These are phyloP conservation scores for Xenus cinereus DNA, from an alignment of 2,113 vertebrate species.

Conservation along the genomic window DNA sequence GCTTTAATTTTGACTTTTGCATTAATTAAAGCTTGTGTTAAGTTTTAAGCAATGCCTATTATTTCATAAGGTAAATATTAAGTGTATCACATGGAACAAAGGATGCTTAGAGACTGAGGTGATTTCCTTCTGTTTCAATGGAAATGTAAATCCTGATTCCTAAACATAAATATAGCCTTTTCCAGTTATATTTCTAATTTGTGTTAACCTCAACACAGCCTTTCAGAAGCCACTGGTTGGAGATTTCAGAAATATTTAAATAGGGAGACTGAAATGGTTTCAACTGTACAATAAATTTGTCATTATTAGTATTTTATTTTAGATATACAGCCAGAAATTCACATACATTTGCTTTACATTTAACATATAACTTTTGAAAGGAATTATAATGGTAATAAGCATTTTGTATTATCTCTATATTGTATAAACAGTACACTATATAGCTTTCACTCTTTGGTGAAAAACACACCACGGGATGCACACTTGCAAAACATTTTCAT, in stretches of 20 bases:
- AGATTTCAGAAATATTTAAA: not conserved
- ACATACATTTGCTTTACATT: not conserved
- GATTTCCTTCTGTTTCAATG: not conserved
- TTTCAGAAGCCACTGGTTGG: not conserved
- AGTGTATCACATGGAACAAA: not conserved
- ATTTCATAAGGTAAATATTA: not conserved
- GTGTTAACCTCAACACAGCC: not conserved
- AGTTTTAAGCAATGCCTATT: not conserved
- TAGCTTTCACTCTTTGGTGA: not conserved
- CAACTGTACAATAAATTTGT: not conserved
- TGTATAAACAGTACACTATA: not conserved
- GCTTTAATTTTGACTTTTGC: not conserved
- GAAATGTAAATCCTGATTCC: not conserved
- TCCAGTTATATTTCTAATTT: not conserved
- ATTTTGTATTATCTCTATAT: not conserved
- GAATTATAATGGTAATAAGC: not conserved
- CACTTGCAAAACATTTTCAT: not conserved
- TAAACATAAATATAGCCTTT: not conserved
- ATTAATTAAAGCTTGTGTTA: not conserved
- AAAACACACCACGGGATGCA: not conserved
- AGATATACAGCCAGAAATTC: not conserved
- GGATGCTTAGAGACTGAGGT: not conserved
- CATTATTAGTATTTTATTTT: not conserved
- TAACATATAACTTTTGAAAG: not conserved
- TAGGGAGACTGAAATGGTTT: not conserved